phyloP scores from a whole-genome alignment of 2,797 vertebrate species.

The Lacerta bilineata region DNA sequence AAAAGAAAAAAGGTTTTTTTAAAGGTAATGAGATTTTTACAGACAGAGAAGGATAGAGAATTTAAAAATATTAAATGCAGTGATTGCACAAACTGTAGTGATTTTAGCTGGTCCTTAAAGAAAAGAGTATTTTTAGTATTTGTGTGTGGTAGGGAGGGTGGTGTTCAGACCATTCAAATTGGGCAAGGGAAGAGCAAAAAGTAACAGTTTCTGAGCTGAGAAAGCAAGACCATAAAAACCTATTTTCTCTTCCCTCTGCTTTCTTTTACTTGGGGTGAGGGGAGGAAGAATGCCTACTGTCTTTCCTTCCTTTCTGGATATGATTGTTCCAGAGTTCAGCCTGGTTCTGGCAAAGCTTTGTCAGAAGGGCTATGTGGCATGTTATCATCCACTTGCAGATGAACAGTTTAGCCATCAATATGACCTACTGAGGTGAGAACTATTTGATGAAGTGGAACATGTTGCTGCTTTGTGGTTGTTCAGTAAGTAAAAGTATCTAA shows the following conservation, averaged over 20 bases:
- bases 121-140: conserved; percentile 79
- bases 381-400: conserved; percentile 57
- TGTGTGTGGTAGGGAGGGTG: conserved; percentile 69
- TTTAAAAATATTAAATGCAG: conserved; percentile 82
- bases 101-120: conserved; percentile 77
- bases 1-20: conserved; percentile 66
- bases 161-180: conserved; percentile 71
- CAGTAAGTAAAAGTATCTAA: conserved; percentile 23
- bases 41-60: conserved; percentile 70
- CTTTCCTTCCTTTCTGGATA: conserved; percentile 37
- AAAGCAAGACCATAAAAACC: conserved; percentile 67
- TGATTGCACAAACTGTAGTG: conserved; percentile 84
- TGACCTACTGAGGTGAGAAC: conserved; percentile 4
- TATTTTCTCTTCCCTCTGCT: conserved; percentile 62
- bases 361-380: conserved; percentile 30
- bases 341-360: not conserved
- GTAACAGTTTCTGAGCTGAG: conserved; percentile 61
- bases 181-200: conserved; percentile 60
- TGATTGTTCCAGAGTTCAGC: not conserved
- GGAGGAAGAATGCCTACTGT: not conserved
- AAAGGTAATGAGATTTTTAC: conserved; percentile 76
- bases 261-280: conserved; percentile 45
- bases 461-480: conserved; percentile 29
- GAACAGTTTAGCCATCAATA: conserved; percentile 32
- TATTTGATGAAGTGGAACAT: conserved; percentile 17